A percentile compares a stretch with the other conserved stretches of the same genome.
These are phyloP conservation scores for Knipowitschia caucasica DNA, from an alignment of 2,797 vertebrate genomes.

Conservation along the genomic window DNA sequence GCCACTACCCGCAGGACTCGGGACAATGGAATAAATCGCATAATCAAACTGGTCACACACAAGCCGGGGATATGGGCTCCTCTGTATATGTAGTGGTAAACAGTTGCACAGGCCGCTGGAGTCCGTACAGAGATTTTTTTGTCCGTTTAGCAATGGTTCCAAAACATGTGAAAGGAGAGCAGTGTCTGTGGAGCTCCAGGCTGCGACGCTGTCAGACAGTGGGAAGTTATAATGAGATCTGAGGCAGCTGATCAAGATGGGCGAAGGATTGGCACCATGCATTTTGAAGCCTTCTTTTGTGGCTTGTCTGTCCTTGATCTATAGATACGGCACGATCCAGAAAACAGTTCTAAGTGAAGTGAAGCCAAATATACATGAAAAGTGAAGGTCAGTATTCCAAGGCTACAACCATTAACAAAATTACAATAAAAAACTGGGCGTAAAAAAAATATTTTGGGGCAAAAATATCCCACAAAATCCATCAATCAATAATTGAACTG, in stretches of 20 bases:
- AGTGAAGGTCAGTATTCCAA: too few species aligned
- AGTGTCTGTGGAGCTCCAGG: conserved; percentile 31
- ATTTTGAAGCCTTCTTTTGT: too few species aligned
- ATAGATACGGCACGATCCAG: too few species aligned
- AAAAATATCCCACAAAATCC: too few species aligned
- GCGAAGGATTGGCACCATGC: too few species aligned
- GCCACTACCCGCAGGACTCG: conserved; percentile 41
- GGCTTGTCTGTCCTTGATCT: too few species aligned
- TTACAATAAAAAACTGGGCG: too few species aligned
- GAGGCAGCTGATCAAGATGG: not conserved
- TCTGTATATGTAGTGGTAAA: conserved; percentile 46
- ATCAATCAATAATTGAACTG: too few species aligned
- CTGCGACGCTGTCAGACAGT: conserved; percentile 17
- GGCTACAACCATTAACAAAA: too few species aligned
- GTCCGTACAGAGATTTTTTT: conserved; percentile 33
- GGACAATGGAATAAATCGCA: conserved; percentile 69
- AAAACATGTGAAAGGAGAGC: conserved; percentile 46
- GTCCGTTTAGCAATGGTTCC: conserved; percentile 41
- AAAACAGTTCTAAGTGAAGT: too few species aligned
- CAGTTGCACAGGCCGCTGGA: conserved; percentile 39
- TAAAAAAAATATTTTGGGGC: too few species aligned
- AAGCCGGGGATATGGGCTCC: conserved; percentile 41
- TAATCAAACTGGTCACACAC: conserved; percentile 57
- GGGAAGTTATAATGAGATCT: conserved; percentile 22
- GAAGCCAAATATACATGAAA: too few species aligned